Evolutionary conservation across 2,888 invertebrate species (phyloP).

Genomic region (Pachliopta kotzebuea): DNA sequence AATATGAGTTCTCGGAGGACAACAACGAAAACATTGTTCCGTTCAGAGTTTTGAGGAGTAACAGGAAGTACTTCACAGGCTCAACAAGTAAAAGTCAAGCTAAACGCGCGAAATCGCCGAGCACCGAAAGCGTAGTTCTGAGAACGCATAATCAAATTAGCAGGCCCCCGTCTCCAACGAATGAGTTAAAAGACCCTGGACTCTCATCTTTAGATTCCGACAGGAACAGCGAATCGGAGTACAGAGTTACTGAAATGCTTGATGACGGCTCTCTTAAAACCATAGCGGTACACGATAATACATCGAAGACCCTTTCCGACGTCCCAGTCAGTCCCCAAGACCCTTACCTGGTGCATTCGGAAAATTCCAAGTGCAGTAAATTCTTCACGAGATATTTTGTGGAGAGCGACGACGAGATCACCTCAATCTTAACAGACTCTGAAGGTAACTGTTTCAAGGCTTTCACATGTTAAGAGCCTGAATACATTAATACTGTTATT

Average conservation of each 20-base stretch:
- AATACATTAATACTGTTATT: no score
- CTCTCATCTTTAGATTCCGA: constrained; percentile 58
- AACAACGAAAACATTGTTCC: constrained; percentile 84
- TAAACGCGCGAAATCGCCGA: constrained; percentile 65
- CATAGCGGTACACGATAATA: constrained; percentile 72
- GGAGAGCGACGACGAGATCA: constrained; percentile 85
- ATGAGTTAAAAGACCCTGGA: constrained; percentile 52
- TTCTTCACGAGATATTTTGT: constrained; percentile 85
- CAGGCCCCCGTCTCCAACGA: constrained; percentile 57
- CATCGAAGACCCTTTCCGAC: constrained; percentile 74
- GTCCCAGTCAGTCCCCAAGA: constrained; percentile 70
- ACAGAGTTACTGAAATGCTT: constrained; percentile 73
- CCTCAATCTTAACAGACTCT: constrained; percentile 86
- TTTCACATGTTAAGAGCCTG: no score
- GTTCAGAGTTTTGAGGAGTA: constrained; percentile 81
- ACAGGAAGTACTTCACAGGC: constrained; percentile 74
- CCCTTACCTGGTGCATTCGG: constrained; percentile 74
- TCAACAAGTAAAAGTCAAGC: constrained; percentile 54
- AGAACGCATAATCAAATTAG: constrained; percentile 73
- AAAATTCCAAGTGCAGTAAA: constrained; percentile 82
- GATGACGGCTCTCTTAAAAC: constrained; percentile 77
- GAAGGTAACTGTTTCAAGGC: constrained; percentile 75
- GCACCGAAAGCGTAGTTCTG: constrained; percentile 65
- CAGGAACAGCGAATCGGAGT: constrained; percentile 70
- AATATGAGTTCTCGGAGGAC: constrained; percentile 94